Base-by-base conservation (phyloP, 2,888 invertebrate species). In the Formica aserva region DNA sequence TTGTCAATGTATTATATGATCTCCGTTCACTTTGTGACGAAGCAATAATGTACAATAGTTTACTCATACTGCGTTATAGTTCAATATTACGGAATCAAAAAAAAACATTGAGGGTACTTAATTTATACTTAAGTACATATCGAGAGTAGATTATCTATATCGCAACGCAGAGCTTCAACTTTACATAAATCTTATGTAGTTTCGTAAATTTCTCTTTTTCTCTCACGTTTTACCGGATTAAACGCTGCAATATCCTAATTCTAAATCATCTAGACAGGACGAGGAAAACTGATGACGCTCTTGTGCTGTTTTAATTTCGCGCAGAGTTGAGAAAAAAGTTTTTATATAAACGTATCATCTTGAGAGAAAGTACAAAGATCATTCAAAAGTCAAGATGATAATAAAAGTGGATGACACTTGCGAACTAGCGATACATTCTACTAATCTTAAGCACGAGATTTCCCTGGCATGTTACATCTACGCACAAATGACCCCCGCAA, bases 51-150 rank as follows among this genome's bases (percentile, higher is more conserved):
- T 38, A 26, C n/a, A 75, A 66, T 76, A 11, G 4, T 67, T 35
- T 41, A 9, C 3, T 76, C 48, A n/a, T n/a, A 15, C n/a, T 26
- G 41, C n/a, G 1, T 3, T 38, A 52, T 11, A 48, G 1, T 57
- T 57, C 29, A 71, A 77, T n/a, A 55, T 5, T 55, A 11, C 26
- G 26, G 52, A 76, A 35, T 52, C n/a, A 35, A n/a, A 55, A 35
- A 11, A 22, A 71, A 35, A 35, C 5, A 32, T 74, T 15, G n/a
- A 48, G 52, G 8, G 8, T 52, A 52, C 1, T 52, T 52, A 52
- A 77, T 66, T 38, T 66, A 26, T 45, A 65, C 4, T 80, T 78
- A 78, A 78, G 78, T 74, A 80, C 78, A 26, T 45, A 32, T 26
- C 11, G 22, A 60, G 57, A 78, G 32, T 71, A 45, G 45, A 45